Conservation (phyloP, 2,113 vertebrate species). For the Cinclus cinclus region DNA sequence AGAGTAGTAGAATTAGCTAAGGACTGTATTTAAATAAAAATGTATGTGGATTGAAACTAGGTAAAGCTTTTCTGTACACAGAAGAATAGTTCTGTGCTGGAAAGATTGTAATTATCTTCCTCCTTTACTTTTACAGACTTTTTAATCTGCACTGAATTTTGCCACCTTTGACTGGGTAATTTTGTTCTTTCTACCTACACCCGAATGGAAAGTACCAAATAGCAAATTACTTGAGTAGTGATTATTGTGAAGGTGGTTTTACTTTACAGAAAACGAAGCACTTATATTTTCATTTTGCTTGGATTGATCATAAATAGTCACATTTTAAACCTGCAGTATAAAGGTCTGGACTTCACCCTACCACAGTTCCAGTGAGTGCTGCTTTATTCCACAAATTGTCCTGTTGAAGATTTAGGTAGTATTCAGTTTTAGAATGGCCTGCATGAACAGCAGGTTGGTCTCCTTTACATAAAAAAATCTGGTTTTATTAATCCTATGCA, state of each 20-base stretch:
- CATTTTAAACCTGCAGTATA: neutral
- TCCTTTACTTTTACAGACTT: slow-evolving; percentile 22
- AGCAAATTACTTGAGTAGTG: neutral
- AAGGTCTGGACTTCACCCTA: neutral
- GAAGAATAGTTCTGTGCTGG: neutral
- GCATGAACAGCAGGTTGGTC: neutral
- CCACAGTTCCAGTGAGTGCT: neutral
- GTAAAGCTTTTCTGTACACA: neutral
- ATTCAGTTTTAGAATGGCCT: neutral
- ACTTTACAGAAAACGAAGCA: slow-evolving; percentile 50
- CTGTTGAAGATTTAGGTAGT: neutral
- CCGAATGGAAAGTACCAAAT: slow-evolving; percentile 32
- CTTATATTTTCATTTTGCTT: slow-evolving; percentile 40
- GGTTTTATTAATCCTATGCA: neutral
- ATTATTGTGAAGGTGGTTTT: slow-evolving; percentile 28
- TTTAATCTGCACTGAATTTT: slow-evolving; percentile 40
- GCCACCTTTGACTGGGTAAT: slow-evolving; percentile 39
- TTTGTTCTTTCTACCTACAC: slow-evolving; percentile 38
- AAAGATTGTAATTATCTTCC: slow-evolving; percentile 31
- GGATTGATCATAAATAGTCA: slow-evolving; percentile 8
- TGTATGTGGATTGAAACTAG: slow-evolving; percentile 14
- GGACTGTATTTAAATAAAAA: slow-evolving; percentile 56
- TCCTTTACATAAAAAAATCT: slow-evolving; percentile 20
- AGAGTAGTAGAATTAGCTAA: slow-evolving; percentile 25
- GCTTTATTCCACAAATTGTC: neutral